phyloP scores from a whole-genome alignment of 2,888 invertebrate species.

The Orchesella flavescens region DNA sequence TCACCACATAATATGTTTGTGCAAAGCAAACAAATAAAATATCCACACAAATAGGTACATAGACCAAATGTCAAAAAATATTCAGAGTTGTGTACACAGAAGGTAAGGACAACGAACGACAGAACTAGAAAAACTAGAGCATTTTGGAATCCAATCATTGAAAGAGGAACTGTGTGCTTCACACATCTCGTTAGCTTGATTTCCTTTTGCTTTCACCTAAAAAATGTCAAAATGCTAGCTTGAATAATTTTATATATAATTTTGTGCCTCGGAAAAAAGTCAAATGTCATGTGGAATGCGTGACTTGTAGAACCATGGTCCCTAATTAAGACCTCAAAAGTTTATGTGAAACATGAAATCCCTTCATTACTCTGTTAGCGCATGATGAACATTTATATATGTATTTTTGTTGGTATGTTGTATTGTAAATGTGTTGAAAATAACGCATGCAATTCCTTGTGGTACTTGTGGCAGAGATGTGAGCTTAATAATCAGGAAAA shows the following conservation, averaged over 20 bases:
- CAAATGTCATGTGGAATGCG: slow-evolving; percentile 55
- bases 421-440: slow-evolving; percentile 5
- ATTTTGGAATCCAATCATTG: slow-evolving; percentile 8
- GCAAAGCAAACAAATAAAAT: too few species aligned
- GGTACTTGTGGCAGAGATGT: slow-evolving; percentile 27
- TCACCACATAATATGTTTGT: too few species aligned
- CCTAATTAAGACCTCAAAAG: slow-evolving; percentile 50
- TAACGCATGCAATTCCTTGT: not conserved
- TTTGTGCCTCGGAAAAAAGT: slow-evolving; percentile 42
- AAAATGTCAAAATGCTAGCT: slow-evolving; percentile 14
- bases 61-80: not conserved
- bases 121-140: slow-evolving; percentile 20
- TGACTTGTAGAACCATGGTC: slow-evolving; percentile 49
- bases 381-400: not conserved
- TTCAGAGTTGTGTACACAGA: not conserved
- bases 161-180: slow-evolving; percentile 14
- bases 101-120: not conserved
- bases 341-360: not conserved
- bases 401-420: not conserved
- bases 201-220: slow-evolving; percentile 41
- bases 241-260: slow-evolving; percentile 31
- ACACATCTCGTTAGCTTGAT: slow-evolving; percentile 33
- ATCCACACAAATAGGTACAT: too few species aligned
- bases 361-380: not conserved
- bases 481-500: not conserved